A percentile compares a stretch with the other conserved stretches of the same genome.
These are phyloP conservation scores for Leuctra nigra DNA, from an alignment of 2,888 invertebrate genomes.

Conservation along the genomic window DNA sequence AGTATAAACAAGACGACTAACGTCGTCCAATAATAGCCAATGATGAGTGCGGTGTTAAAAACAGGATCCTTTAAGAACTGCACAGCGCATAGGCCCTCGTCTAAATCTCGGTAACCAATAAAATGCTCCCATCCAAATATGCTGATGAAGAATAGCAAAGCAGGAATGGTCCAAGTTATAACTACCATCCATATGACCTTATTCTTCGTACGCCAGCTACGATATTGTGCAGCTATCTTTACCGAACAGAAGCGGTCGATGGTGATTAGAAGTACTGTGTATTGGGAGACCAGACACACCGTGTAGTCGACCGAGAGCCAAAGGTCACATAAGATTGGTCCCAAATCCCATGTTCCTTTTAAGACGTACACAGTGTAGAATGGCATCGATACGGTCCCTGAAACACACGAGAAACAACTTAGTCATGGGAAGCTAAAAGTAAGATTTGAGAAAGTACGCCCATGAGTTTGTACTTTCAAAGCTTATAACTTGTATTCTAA, in stretches of 20 bases:
- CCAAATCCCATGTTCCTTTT: slow-evolving; percentile 95
- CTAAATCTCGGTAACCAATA: slow-evolving; percentile 81
- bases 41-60: slow-evolving; percentile 94
- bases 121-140: slow-evolving; percentile 99
- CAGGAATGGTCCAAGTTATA: slow-evolving; percentile 95
- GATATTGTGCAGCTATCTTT: slow-evolving; percentile 94
- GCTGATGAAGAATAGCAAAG: slow-evolving; percentile 91
- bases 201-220: slow-evolving; percentile 93
- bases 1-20: slow-evolving; percentile 89
- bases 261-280: slow-evolving; percentile 96
- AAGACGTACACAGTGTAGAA: slow-evolving; percentile 97
- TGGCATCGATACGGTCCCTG: slow-evolving; percentile 96
- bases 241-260: slow-evolving; percentile 98
- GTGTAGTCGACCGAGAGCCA: slow-evolving; percentile 99
- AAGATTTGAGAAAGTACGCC: too few species aligned
- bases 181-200: slow-evolving; percentile 93
- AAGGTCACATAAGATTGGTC: slow-evolving; percentile 90
- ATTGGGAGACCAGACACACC: slow-evolving; percentile 97
- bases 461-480: too few species aligned
- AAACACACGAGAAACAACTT: slow-evolving; percentile 31
- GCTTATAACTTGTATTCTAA: too few species aligned
- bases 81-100: slow-evolving; percentile 86
- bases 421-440: too few species aligned
- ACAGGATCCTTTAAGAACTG: slow-evolving; percentile 96
- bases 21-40: slow-evolving; percentile 95